A percentile compares a stretch with the other conserved stretches of the same genome.
Conservation (phyloP, 2,888 invertebrate genomes). For the Chirona hameri region DNA sequence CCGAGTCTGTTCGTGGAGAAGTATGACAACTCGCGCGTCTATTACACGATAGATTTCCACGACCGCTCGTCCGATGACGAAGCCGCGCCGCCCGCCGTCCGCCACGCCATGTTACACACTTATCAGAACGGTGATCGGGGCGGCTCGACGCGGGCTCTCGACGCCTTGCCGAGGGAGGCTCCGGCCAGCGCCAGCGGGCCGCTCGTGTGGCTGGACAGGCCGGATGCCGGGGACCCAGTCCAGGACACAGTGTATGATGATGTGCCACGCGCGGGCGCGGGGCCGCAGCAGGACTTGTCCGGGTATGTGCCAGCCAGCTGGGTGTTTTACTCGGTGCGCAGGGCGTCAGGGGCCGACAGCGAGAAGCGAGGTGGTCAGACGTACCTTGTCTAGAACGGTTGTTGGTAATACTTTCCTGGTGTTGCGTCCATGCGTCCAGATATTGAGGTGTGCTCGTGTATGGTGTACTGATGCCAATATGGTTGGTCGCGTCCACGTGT, state of each 20-base stretch:
- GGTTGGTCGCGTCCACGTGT: background rate
- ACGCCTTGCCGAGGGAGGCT: background rate
- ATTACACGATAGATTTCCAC: conserved; percentile 10
- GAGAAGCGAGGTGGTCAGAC: background rate
- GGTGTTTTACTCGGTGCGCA: conserved; percentile 22
- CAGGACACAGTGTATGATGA: background rate
- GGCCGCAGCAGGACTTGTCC: no score
- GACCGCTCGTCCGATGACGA: background rate
- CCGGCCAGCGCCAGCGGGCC: background rate
- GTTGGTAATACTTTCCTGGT: background rate
- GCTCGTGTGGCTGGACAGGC: background rate
- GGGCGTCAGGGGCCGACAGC: background rate
- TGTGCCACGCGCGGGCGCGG: background rate
- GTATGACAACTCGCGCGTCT: background rate
- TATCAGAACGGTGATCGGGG: background rate
- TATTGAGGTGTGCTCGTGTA: background rate
- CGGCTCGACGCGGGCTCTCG: background rate
- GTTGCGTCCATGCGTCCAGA: background rate
- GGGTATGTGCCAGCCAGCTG: conserved; percentile 24
- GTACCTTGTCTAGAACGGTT: conserved; percentile 4
- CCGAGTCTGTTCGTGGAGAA: background rate
- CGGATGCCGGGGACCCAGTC: background rate
- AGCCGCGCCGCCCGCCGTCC: background rate
- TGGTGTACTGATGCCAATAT: background rate
- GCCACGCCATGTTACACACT: background rate